phyloP scores from a whole-genome alignment of 2,113 vertebrate species.

The Syngnathus floridae region DNA sequence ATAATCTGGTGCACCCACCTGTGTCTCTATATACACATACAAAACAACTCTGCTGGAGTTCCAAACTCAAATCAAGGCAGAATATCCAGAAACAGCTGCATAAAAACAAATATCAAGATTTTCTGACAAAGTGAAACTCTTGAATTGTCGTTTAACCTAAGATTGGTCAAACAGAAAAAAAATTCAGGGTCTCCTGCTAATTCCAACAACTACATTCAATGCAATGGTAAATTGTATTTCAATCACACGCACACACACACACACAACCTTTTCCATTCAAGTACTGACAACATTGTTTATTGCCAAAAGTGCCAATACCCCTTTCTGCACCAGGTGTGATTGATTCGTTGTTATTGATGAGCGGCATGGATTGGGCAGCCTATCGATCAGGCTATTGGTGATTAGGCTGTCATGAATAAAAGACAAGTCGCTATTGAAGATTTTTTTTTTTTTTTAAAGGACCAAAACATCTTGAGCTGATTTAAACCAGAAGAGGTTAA shows the following conservation, averaged over 20 bases:
- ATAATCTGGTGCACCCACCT: too few relatives aligned
- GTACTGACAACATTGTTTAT: conserved; percentile 23
- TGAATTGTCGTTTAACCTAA: background rate
- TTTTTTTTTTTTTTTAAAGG: conserved; percentile 2
- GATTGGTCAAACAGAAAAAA: background rate
- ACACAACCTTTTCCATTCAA: background rate
- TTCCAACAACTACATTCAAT: conserved; percentile 1
- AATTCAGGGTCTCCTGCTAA: background rate
- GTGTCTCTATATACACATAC: too few relatives aligned
- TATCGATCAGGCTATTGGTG: conserved; percentile 59
- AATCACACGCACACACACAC: background rate
- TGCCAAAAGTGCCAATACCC: conserved; percentile 33
- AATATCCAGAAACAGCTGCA: background rate
- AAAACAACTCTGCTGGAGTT: background rate
- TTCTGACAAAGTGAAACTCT: background rate
- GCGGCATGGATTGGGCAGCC: conserved; percentile 38
- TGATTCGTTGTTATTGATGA: conserved; percentile 53
- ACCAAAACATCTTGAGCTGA: conserved; percentile 27
- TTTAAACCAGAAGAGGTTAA: background rate
- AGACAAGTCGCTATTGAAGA: conserved; percentile 48
- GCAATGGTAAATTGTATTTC: background rate
- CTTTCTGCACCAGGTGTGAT: conserved; percentile 30
- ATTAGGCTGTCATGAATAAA: conserved; percentile 59
- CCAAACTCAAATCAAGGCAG: background rate
- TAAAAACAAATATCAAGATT: background rate